Evolutionary conservation across 2,113 vertebrate genomes (phyloP).

Genomic region (Haplotaxodon microlepis): DNA sequence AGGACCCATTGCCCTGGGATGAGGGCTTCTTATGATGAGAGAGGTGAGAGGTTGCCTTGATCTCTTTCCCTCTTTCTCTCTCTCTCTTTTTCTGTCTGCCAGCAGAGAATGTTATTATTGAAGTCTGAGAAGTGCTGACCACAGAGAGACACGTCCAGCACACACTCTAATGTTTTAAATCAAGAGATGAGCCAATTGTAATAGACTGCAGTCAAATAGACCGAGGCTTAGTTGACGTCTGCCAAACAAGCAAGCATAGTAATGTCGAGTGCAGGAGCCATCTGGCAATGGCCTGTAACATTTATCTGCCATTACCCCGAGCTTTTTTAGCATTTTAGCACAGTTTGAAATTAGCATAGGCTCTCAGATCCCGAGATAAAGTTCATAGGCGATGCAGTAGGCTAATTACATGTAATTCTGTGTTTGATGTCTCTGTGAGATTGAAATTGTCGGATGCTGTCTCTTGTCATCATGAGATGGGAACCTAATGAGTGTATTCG

Average conservation of each 20-base stretch:
- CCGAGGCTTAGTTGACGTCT: slow-evolving; percentile 30
- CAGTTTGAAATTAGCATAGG: slow-evolving; percentile 26
- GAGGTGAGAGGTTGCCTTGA: slow-evolving; percentile 61
- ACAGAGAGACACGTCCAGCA: slow-evolving; percentile 51
- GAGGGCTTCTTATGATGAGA: slow-evolving; percentile 55
- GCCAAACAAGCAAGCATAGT: slow-evolving; percentile 51
- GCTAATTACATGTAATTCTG: slow-evolving; percentile 40
- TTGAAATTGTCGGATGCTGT: slow-evolving; percentile 13
- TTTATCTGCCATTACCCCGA: slow-evolving; percentile 19
- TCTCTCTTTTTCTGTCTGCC: slow-evolving; percentile 25
- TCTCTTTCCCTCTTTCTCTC: slow-evolving; percentile 43
- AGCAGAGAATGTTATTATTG: slow-evolving; percentile 62
- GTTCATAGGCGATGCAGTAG: slow-evolving; percentile 13
- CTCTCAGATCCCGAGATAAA: slow-evolving; percentile 16
- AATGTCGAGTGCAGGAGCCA: slow-evolving; percentile 31
- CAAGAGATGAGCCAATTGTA: slow-evolving; percentile 52
- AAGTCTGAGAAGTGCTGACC: slow-evolving; percentile 69
- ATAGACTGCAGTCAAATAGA: slow-evolving; percentile 53
- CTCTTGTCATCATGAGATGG: neutral
- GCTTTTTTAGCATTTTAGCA: slow-evolving; percentile 24
- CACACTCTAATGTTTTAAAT: slow-evolving; percentile 54
- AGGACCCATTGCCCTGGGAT: slow-evolving; percentile 53
- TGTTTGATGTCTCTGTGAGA: slow-evolving; percentile 30
- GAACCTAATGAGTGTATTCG: neutral
- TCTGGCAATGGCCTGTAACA: slow-evolving; percentile 41